phyloP scores from a whole-genome alignment of 2,797 vertebrate species.

The Avahi laniger region DNA sequence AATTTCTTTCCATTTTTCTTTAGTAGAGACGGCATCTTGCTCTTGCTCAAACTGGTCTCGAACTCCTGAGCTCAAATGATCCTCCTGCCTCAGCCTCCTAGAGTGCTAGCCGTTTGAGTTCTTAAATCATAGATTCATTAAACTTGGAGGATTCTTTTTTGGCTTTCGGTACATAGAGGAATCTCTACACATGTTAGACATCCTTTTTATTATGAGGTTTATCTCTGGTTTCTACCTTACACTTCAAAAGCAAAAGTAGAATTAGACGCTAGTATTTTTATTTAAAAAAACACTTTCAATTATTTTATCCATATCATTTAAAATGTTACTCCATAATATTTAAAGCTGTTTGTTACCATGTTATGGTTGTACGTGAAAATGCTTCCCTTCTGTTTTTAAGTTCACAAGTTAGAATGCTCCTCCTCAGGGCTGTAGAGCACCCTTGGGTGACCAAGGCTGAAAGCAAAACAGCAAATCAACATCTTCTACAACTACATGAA shows the following conservation, averaged over 20 bases:
- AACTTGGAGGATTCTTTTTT: not conserved
- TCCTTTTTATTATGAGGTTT: not conserved
- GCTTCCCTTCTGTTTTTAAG: not conserved
- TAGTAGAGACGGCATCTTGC: no score
- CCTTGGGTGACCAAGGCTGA: not conserved
- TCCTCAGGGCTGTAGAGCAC: not conserved
- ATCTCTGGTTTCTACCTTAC: not conserved
- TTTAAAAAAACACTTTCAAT: not conserved
- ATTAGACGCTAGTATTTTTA: not conserved
- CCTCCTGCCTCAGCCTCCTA: no score
- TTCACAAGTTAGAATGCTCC: conserved; percentile 13
- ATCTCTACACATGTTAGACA: not conserved
- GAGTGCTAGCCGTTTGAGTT: not conserved
- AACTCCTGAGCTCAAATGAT: no score
- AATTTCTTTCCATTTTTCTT: no score
- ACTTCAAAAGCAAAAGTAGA: conserved; percentile 38
- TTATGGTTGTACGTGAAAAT: not conserved
- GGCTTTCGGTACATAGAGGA: not conserved
- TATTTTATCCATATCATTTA: not conserved
- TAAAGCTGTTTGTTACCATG: not conserved
- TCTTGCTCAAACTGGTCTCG: no score
- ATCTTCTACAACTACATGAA: not conserved
- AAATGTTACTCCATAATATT: not conserved
- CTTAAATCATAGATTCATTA: not conserved
- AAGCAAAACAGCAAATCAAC: conserved; percentile 10